These are phyloP conservation scores for Rhaphigaster nebulosa DNA, from an alignment of 2,888 invertebrate genomes.

Conservation along the genomic window DNA sequence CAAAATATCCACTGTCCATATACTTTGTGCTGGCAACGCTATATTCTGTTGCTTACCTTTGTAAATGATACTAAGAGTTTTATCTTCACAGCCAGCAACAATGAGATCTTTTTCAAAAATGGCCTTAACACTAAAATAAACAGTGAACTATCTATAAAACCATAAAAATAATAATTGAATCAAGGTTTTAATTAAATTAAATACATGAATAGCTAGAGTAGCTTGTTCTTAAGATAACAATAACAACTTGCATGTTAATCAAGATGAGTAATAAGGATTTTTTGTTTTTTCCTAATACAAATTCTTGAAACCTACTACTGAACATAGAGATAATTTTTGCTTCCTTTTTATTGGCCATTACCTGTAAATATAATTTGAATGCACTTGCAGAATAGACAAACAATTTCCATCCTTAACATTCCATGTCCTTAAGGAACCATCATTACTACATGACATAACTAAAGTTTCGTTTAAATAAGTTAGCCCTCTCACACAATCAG, in stretches of 20 bases:
- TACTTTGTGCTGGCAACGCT: conserved; percentile 85
- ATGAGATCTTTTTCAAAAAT: conserved; percentile 71
- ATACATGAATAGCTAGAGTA: neutral
- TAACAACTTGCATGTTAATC: neutral
- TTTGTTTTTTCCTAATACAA: too few species aligned
- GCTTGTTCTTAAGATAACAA: neutral
- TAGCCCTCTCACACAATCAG: conserved; percentile 91
- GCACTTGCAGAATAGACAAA: conserved; percentile 82
- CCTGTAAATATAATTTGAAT: conserved; percentile 91
- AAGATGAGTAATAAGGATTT: neutral
- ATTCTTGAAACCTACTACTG: neutral
- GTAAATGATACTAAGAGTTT: conserved; percentile 85
- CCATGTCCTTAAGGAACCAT: conserved; percentile 90
- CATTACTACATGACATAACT: conserved; percentile 93
- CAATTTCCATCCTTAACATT: conserved; percentile 81
- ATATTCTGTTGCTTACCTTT: conserved; percentile 78
- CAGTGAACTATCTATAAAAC: neutral
- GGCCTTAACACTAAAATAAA: conserved; percentile 44
- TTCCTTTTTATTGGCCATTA: conserved; percentile 66
- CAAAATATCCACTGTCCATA: conserved; percentile 88
- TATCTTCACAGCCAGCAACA: conserved; percentile 89
- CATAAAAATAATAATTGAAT: neutral
- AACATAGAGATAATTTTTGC: neutral
- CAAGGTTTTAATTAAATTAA: neutral
- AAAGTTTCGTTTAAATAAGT: conserved; percentile 78